phyloP scores from a whole-genome alignment of 2,888 invertebrate species.

The Diarsia mendica region DNA sequence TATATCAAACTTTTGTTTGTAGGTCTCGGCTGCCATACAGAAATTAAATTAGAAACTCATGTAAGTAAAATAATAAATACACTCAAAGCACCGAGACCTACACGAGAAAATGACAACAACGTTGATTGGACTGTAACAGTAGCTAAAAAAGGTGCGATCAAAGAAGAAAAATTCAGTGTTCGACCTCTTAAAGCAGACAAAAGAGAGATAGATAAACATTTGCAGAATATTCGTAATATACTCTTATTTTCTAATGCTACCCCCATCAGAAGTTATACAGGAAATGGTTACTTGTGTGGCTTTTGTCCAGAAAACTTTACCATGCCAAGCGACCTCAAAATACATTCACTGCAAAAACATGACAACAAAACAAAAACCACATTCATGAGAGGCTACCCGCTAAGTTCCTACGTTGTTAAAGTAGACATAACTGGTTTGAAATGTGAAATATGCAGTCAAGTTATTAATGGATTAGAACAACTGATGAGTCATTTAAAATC shows the following conservation, averaged over 20 bases:
- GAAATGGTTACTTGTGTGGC: constrained; percentile 75
- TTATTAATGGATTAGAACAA: constrained; percentile 43
- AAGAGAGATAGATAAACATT: constrained; percentile 57
- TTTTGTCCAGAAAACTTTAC: constrained; percentile 72
- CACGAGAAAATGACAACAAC: constrained; percentile 20
- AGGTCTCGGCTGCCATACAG: constrained; percentile 69
- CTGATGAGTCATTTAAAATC: constrained; percentile 47
- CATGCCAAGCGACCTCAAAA: constrained; percentile 74
- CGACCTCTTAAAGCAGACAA: neutral
- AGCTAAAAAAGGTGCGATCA: constrained; percentile 22
- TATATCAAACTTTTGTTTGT: constrained; percentile 69
- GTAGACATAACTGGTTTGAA: constrained; percentile 61
- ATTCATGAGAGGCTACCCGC: constrained; percentile 69
- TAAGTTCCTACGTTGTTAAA: constrained; percentile 60
- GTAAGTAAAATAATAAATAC: constrained; percentile 55
- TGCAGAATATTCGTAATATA: constrained; percentile 73
- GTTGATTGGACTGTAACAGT: constrained; percentile 44
- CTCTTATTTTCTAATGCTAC: constrained; percentile 78
- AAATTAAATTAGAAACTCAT: constrained; percentile 56
- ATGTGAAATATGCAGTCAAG: constrained; percentile 45
- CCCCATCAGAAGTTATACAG: constrained; percentile 73
- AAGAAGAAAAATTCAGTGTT: constrained; percentile 21
- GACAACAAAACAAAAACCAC: constrained; percentile 62
- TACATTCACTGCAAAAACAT: constrained; percentile 72
- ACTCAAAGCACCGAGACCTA: constrained; percentile 39